Evolutionary conservation across 2,888 invertebrate species (phyloP), one percentile per base, ranked within the genome.

Genomic region (Pyrgus malvae): DNA sequence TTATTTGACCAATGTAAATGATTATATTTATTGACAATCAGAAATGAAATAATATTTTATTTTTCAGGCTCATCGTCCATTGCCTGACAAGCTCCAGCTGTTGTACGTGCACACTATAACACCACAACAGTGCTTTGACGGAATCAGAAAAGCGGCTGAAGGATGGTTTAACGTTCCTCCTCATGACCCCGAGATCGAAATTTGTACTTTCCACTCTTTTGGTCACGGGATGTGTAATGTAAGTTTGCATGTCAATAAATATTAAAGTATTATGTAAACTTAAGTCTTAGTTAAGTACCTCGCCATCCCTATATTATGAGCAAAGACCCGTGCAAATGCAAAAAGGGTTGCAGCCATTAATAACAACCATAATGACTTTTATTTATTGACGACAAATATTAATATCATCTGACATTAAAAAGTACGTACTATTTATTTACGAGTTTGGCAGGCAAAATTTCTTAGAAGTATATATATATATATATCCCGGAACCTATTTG

Each of bases 211-310:
- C 40, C 70, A 69, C 44, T 64, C 68, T 1, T 8, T 40, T 3
- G 65, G 65, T 19, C 61, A 60, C 8, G 73, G 71, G 21, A 68
- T 61, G 58, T 74, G 73, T 51, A 65, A 67, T 25, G 73, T 73
- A 48, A 64, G 72, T 63, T 5, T 8, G 8, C 3, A 3, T 23
- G 3, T 23, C 23, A 23, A 23, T 23, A 23, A 3, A 23, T 23
- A 23, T 23, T 23, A 23, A 6, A 23, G n/a, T n/a, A n/a, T n/a
- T n/a, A n/a, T n/a, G n/a, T n/a, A n/a, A n/a, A n/a, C n/a, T n/a
- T n/a, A n/a, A n/a, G n/a, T n/a, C n/a, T n/a, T n/a, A n/a, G n/a
- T n/a, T n/a, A n/a, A n/a, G n/a, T n/a, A n/a, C n/a, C n/a, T n/a
- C n/a, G n/a, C n/a, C n/a, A n/a, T n/a, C n/a, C n/a, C n/a, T n/a